Evolutionary conservation across 1,140 invertebrate genomes (phyloP), one percentile per base, ranked within the genome.

Genomic region (Aphelinus atriplicis): DNA sequence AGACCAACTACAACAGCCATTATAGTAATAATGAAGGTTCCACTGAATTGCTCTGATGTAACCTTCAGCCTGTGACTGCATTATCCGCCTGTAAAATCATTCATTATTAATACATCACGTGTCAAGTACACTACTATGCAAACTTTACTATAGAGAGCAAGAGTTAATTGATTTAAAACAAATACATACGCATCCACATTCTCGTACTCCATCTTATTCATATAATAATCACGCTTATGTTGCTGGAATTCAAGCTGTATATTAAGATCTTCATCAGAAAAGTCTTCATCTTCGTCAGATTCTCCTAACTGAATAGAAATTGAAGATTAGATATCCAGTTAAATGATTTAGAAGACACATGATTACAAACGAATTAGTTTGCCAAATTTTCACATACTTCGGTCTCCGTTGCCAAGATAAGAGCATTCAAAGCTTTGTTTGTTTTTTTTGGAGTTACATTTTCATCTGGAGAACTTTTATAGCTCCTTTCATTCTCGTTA

Each of bases 21-120:
- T 93, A 86, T 98, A 99, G 85, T 99, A 99, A 87, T 99, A 99
- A 82, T 94, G 91, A 3, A 99, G 88, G 83, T 97, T 97, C 98
- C 98, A 99, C 81, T 99, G 97, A 71, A 99, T 93, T 0, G 96
- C 97, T 69, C 92, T 89, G 5, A 99, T 93, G 86, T 99, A 99
- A 63, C 94, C 92, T 82, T 93, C 91, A 1, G 94, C 95, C 86
- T 98, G 94, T n/a, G 92, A 90, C 63, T 90, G 87, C 77, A 97
- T 83, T 7, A 95, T 92, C 77, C 95, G 92, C 2, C 94, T 95
- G 78, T 26, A 88, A 86, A 74, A 48, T n/a, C 2, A 72, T 45
- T 53, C 3, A 47, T 55, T 61, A 46, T 43, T 45, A 45, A 57
- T 43, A 57, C 51, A 53, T 6, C 51, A 53, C 51, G 51, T 53